Evolutionary conservation across 2,888 invertebrate species (phyloP), one percentile per base, ranked within the genome.

Genomic region (Erebia epiphron): DNA sequence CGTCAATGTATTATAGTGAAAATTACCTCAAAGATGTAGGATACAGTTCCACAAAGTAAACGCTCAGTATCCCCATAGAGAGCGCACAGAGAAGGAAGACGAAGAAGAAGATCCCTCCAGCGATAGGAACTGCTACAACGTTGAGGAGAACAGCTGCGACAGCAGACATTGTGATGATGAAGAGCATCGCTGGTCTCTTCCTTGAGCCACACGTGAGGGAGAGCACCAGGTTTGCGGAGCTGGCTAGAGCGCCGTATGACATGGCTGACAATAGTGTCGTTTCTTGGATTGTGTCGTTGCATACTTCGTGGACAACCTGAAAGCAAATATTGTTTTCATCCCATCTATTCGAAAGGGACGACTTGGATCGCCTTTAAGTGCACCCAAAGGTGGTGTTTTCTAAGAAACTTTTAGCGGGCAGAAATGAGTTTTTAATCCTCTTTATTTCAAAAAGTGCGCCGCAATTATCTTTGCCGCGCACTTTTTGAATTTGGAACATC

Each of bases 31-130:
- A 79, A 60, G 88, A 87, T 16, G 93, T 93, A 5, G 93, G 93
- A 67, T 93, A 93, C 4, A 93, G 79, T 75, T 93, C 93, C 61
- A 93, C 93, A 63, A 92, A 93, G 72, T 92, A 93, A 0, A 93
- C 93, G 67, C 92, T 92, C 54, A 93, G 76, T 1, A 93, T 83
- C 0, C 93, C 93, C 91, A 93, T 93, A 0, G 88, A 84, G 1
- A 93, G 83, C 0, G 92, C 93, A 67, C 88, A 87, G 72, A 92
- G 82, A 9, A 92, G 78, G 75, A 93, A 93, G 75, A 93, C 83
- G 83, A 92, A 91, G 81, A 93, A 91, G 79, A 93, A 91, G 11
- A 91, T 83, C 14, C 89, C 92, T 0, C 92, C 91, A 67, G 92
- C 91, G 0, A 92, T 78, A 0, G 93, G 92, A 9, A 85, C 81